These are phyloP conservation scores for Agriopis aurantiaria DNA, from an alignment of 2,888 invertebrate species.

Conservation along the genomic window DNA sequence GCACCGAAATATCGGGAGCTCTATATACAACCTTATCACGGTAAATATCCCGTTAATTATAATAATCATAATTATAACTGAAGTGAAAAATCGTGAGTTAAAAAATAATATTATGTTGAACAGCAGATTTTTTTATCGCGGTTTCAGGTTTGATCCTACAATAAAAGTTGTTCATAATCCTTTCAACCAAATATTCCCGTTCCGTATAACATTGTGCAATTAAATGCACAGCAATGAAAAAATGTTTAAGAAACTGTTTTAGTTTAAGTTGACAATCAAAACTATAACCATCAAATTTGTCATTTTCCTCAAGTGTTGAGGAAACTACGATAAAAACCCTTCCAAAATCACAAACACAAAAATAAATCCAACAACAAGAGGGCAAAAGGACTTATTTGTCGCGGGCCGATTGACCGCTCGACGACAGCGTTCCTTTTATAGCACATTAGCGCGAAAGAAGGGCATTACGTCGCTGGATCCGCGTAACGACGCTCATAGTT, in stretches of 20 bases:
- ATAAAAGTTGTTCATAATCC: too few species aligned
- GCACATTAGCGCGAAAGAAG: slow-evolving; percentile 78
- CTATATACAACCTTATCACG: too few species aligned
- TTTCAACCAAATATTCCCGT: too few species aligned
- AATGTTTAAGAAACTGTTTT: neutral
- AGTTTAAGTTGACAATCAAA: neutral
- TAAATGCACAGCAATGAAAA: too few species aligned
- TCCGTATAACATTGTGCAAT: too few species aligned
- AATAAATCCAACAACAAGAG: slow-evolving; percentile 31
- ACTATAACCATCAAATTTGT: neutral
- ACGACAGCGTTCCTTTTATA: slow-evolving; percentile 60
- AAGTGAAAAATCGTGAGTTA: too few species aligned
- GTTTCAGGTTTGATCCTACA: too few species aligned
- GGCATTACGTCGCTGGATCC: slow-evolving; percentile 71
- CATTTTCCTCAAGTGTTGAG: neutral
- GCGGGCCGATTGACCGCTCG: slow-evolving; percentile 60
- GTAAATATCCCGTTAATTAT: too few species aligned
- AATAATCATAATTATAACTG: too few species aligned
- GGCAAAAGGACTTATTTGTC: slow-evolving; percentile 49
- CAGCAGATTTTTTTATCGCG: too few species aligned
- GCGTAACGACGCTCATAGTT: slow-evolving; percentile 78
- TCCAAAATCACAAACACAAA: slow-evolving; percentile 23
- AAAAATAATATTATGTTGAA: too few species aligned
- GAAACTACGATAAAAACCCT: neutral
- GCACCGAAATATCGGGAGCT: too few species aligned